Evolutionary conservation across 2,797 vertebrate genomes (phyloP).

Genomic region (Xiphophorus birchmanni): DNA sequence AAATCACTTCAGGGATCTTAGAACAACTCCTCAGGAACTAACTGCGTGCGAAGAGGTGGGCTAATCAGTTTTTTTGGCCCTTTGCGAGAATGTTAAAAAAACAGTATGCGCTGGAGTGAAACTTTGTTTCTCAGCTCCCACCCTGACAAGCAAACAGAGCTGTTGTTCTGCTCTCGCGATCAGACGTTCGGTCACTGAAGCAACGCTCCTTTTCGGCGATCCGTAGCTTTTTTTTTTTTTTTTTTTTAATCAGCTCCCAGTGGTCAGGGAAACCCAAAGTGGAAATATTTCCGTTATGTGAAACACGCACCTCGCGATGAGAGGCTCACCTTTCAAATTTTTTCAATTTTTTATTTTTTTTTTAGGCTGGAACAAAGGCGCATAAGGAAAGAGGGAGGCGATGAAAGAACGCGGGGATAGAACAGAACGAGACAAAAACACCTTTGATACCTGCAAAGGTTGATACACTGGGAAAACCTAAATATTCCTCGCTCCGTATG

Average conservation of each 20-base stretch:
- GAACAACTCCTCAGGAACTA: not conserved
- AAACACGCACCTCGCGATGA: slow-evolving; percentile 74
- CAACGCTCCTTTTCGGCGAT: slow-evolving; percentile 56
- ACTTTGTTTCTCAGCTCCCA: slow-evolving; percentile 48
- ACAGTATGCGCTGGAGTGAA: not conserved
- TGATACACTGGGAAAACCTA: slow-evolving; percentile 59
- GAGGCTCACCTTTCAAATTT: slow-evolving; percentile 64
- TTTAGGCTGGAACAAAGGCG: slow-evolving; percentile 56
- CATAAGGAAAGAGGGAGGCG: slow-evolving; percentile 54
- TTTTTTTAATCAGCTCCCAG: slow-evolving; percentile 69
- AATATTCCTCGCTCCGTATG: slow-evolving; percentile 57
- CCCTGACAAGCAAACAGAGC: slow-evolving; percentile 66
- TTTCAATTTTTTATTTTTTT: slow-evolving; percentile 6
- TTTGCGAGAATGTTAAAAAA: not conserved
- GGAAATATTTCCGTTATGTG: slow-evolving; percentile 82
- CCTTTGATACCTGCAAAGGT: slow-evolving; percentile 59
- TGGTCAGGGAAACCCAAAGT: slow-evolving; percentile 75
- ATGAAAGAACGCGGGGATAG: slow-evolving; percentile 59
- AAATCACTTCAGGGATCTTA: not conserved
- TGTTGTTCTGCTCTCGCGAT: slow-evolving; percentile 73
- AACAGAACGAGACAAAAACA: slow-evolving; percentile 64
- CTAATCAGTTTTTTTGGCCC: not conserved
- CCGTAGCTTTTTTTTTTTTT: slow-evolving; percentile 52
- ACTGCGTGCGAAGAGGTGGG: not conserved
- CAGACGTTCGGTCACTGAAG: slow-evolving; percentile 71